These are phyloP conservation scores for Latheticus oryzae DNA, from an alignment of 2,888 invertebrate species.

Conservation along the genomic window DNA sequence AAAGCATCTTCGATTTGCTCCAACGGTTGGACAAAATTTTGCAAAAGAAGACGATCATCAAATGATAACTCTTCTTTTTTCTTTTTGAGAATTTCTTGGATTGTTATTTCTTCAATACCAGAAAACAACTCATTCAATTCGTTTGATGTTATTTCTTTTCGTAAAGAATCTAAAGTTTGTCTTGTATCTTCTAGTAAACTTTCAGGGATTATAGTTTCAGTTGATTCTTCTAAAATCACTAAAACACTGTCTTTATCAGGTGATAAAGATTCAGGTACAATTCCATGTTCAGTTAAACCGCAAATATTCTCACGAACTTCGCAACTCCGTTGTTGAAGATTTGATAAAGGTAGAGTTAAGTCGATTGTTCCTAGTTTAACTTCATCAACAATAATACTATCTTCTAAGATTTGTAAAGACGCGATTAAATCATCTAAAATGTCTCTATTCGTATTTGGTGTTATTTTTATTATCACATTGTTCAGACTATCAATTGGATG, in stretches of 20 bases:
- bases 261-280: constrained; percentile 42
- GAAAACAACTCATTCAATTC: constrained; percentile 55
- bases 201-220: constrained; percentile 51
- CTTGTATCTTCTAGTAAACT: constrained; percentile 55
- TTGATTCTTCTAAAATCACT: constrained; percentile 52
- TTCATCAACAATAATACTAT: constrained; percentile 57
- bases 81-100: constrained; percentile 65
- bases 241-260: constrained; percentile 52
- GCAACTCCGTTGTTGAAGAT: constrained; percentile 55
- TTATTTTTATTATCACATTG: constrained; percentile 58
- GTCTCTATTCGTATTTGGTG: constrained; percentile 50
- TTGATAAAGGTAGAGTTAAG: constrained; percentile 54
- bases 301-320: constrained; percentile 60
- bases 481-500: constrained; percentile 67
- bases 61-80: constrained; percentile 65
- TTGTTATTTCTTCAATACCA: constrained; percentile 65
- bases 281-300: constrained; percentile 54
- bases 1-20: constrained; percentile 69
- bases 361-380: constrained; percentile 53
- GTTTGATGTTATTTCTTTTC: constrained; percentile 42
- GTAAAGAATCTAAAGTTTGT: constrained; percentile 46
- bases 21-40: constrained; percentile 67
- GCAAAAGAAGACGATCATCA: constrained; percentile 63
- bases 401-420: constrained; percentile 60
- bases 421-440: constrained; percentile 59